Percentiles rank a stretch among this genome's conserved stretches.
Conservation (phyloP, 2,113 vertebrate genomes). For the Heterotis niloticus region DNA sequence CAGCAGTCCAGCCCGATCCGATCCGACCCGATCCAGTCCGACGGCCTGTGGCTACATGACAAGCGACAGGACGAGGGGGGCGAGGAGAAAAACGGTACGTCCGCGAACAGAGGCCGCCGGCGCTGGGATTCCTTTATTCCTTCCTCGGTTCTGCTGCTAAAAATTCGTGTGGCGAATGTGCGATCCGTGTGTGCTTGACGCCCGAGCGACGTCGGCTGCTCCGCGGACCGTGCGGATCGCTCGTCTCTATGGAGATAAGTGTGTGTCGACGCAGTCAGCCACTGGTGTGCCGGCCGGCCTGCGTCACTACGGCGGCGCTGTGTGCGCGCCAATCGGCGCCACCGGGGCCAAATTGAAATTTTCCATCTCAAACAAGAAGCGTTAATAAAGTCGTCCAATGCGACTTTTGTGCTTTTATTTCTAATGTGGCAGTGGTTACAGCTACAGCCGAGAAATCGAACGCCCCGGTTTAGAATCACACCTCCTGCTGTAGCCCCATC, state of each 20-base stretch:
- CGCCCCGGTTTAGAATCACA: neutral
- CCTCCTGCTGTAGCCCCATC: too few species aligned
- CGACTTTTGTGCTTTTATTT: neutral
- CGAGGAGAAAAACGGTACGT: neutral
- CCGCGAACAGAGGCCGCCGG: neutral
- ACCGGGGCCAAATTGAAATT: slow-evolving; percentile 25
- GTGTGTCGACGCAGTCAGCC: slow-evolving; percentile 11
- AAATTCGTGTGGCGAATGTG: neutral
- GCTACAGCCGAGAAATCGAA: too few species aligned
- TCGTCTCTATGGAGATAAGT: slow-evolving; percentile 30
- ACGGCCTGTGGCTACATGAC: slow-evolving; percentile 51
- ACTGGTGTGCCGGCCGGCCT: slow-evolving; percentile 14
- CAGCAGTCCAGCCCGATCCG: slow-evolving; percentile 44
- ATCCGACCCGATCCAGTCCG: slow-evolving; percentile 38
- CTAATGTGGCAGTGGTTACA: too few species aligned
- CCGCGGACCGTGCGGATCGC: neutral
- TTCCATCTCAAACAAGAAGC: neutral
- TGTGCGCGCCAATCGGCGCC: neutral
- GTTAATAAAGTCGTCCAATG: neutral
- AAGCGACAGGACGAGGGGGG: slow-evolving; percentile 14
- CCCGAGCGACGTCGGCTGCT: neutral
- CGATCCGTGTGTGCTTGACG: too few species aligned
- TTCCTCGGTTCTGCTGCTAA: neutral
- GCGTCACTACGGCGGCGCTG: neutral
- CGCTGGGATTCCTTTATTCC: neutral